These are phyloP conservation scores for Menidia beryllina DNA, from an alignment of 2,113 vertebrate genomes.

Conservation along the genomic window DNA sequence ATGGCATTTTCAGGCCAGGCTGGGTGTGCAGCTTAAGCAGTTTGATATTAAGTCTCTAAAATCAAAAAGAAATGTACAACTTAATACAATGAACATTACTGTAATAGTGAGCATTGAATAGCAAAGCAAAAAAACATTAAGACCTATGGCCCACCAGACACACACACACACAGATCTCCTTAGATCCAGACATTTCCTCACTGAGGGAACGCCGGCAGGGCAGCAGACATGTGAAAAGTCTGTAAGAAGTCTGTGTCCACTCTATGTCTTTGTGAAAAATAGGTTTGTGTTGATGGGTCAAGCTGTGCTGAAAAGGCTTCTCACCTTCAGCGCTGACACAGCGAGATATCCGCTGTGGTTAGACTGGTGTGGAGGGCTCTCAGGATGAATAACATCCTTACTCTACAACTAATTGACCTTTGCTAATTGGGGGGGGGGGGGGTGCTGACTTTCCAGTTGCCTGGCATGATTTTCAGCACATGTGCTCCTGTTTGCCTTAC, in stretches of 20 bases:
- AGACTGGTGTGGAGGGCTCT: background rate
- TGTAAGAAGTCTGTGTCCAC: conserved; percentile 6
- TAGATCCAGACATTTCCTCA: background rate
- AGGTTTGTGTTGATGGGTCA: conserved; percentile 12
- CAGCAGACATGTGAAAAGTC: conserved; percentile 9
- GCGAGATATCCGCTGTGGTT: background rate
- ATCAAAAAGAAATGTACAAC: conserved; percentile 12
- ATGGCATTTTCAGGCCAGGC: conserved; percentile 56
- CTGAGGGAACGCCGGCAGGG: background rate
- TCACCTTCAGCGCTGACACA: conserved; percentile 19
- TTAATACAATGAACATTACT: background rate
- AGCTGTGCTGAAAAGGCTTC: conserved; percentile 5
- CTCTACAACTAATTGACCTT: conserved; percentile 6
- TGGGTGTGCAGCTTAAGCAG: conserved; percentile 11
- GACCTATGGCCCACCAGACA: background rate
- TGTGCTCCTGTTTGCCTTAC: conserved; percentile 1
- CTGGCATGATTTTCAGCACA: background rate
- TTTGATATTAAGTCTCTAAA: conserved; percentile 25
- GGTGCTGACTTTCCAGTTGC: conserved; percentile 13
- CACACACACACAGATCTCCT: conserved; percentile 2
- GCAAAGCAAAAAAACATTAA: background rate
- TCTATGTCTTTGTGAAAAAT: conserved; percentile 8
- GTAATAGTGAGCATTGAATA: background rate
- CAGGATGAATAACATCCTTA: background rate
- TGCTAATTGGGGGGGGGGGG: background rate